These are phyloP conservation scores for Acanthopleura granulata DNA, from an alignment of 2,888 invertebrate species.

Conservation along the genomic window DNA sequence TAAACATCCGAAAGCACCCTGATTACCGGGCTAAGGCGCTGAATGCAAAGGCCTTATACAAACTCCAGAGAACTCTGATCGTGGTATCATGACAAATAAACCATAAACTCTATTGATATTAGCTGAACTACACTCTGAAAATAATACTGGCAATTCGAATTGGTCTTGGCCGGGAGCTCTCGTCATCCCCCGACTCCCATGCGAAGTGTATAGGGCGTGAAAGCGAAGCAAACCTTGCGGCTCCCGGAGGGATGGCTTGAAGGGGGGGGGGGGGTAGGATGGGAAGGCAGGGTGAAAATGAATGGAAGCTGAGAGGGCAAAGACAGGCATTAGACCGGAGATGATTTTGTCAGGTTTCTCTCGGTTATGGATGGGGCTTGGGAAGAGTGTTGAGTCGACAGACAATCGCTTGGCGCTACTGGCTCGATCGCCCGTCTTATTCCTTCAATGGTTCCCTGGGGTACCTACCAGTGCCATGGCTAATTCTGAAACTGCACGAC, in stretches of 20 bases:
- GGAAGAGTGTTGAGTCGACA: constrained; percentile 1
- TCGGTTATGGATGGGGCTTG: not conserved
- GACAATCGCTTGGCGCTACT: not conserved
- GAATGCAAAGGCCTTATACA: too few relatives aligned
- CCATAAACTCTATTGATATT: too few relatives aligned
- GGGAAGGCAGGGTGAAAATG: not conserved
- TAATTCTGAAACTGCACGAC: not conserved
- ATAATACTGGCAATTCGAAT: too few relatives aligned
- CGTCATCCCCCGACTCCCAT: not conserved
- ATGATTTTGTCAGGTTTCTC: constrained; percentile 8
- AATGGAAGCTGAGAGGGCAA: not conserved
- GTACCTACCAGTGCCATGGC: not conserved
- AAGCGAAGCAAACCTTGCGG: not conserved
- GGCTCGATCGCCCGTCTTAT: not conserved
- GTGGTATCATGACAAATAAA: too few relatives aligned
- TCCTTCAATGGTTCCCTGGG: not conserved
- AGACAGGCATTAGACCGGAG: not conserved
- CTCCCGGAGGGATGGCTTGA: not conserved
- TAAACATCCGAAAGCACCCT: too few relatives aligned
- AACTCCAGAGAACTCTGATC: too few relatives aligned
- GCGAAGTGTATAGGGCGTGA: not conserved
- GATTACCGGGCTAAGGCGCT: too few relatives aligned
- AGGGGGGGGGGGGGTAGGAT: too few relatives aligned
- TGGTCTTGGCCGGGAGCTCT: too few relatives aligned
- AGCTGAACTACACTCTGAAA: too few relatives aligned